A percentile compares a stretch with the other conserved stretches of the same genome.
Conservation (phyloP, 2,113 vertebrate genomes). For the Corynorhinus townsendii region DNA sequence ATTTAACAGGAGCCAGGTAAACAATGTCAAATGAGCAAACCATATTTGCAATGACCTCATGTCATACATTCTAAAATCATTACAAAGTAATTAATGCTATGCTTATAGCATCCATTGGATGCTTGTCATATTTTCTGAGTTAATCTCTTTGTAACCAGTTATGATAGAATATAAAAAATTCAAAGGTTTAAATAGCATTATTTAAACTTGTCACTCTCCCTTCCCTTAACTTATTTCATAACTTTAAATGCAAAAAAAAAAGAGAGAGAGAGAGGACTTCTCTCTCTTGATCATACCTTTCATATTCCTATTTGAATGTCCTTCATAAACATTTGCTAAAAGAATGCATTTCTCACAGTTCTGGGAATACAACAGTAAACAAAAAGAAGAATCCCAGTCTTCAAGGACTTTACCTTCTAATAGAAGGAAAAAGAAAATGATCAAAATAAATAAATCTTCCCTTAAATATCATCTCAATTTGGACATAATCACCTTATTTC, state of each 20-base stretch:
- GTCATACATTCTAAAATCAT: constrained; percentile 3
- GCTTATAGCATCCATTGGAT: neutral
- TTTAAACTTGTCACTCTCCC: neutral
- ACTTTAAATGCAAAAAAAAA: neutral
- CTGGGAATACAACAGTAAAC: neutral
- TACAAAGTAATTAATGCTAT: neutral
- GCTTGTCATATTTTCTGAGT: neutral
- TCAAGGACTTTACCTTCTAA: neutral
- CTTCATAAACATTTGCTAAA: neutral
- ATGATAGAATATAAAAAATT: neutral
- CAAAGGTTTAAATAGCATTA: neutral
- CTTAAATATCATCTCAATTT: neutral
- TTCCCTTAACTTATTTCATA: neutral
- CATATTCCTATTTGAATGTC: rapidly evolving
- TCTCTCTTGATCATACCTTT: neutral
- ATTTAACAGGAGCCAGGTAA: neutral
- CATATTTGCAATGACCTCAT: neutral
- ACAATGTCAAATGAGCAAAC: constrained; percentile 6
- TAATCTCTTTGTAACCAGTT: neutral
- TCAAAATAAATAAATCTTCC: neutral
- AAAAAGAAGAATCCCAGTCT: neutral
- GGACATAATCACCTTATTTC: neutral
- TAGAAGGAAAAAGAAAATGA: neutral
- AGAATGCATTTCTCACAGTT: neutral
- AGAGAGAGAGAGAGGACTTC: neutral